These are phyloP conservation scores for Poeciliopsis turneri DNA, from an alignment of 2,797 vertebrate genomes.

Conservation along the genomic window DNA sequence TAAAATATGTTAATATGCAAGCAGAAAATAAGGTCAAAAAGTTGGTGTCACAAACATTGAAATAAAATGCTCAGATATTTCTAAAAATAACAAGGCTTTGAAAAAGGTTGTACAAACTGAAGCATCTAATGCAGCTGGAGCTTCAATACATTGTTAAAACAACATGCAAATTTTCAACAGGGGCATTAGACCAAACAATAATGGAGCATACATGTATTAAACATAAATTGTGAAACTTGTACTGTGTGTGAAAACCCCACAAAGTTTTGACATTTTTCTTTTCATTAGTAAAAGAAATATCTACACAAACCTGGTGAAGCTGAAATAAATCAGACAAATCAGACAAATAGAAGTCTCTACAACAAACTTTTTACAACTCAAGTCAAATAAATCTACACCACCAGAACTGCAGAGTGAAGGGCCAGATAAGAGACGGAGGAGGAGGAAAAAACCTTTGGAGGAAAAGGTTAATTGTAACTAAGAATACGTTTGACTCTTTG, in stretches of 20 bases:
- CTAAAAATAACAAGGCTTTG: neutral
- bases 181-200: neutral
- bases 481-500: slow-evolving; percentile 77
- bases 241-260: slow-evolving; percentile 10
- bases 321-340: neutral
- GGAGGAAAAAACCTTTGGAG: slow-evolving; percentile 29
- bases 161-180: slow-evolving; percentile 21
- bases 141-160: neutral
- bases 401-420: slow-evolving; percentile 28
- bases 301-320: slow-evolving; percentile 4
- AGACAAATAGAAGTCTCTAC: slow-evolving; percentile 16
- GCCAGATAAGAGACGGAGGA: slow-evolving; percentile 11
- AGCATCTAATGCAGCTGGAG: slow-evolving; percentile 1
- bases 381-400: slow-evolving; percentile 33
- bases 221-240: slow-evolving; percentile 14
- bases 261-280: slow-evolving; percentile 14
- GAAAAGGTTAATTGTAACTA: slow-evolving; percentile 82
- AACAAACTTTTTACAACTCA: slow-evolving; percentile 24
- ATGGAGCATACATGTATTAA: neutral
- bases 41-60: neutral
- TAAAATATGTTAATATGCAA: neutral
- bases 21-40: neutral
- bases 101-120: neutral
- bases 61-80: neutral
- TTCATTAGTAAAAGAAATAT: slow-evolving; percentile 39